A percentile compares a stretch with the other conserved stretches of the same genome.
Conservation (phyloP, 92 coral and sea anemone genomes). For the Anthopleura xanthogrammica region DNA sequence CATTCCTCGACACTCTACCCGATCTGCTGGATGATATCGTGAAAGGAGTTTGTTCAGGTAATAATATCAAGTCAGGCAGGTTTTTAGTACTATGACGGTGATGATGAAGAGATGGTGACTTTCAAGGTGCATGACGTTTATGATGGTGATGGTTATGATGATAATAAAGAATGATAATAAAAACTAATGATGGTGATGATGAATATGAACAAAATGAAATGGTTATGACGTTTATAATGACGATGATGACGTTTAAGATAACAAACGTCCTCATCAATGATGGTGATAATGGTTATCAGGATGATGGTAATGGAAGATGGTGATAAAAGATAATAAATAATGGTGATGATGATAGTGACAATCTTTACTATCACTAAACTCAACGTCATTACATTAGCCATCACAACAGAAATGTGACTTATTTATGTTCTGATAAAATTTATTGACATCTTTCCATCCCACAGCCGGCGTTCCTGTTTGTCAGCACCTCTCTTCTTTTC, state of each 20-base stretch:
- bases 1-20: conserved; percentile 82
- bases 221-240: neutral
- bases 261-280: neutral
- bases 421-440: neutral
- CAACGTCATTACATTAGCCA: too few relatives aligned
- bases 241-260: neutral
- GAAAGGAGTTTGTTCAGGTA: conserved; percentile 76
- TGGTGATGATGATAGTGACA: too few relatives aligned
- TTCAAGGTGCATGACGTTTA: neutral
- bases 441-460: neutral
- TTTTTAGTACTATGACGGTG: neutral
- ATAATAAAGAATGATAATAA: neutral
- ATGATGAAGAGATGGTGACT: neutral
- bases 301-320: too few relatives aligned
- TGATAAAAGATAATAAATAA: too few relatives aligned
- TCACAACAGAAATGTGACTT: neutral
- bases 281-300: neutral
- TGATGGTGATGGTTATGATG: neutral
- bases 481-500: too few relatives aligned
- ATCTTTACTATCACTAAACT: too few relatives aligned
- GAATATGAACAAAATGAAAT: neutral
- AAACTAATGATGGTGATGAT: neutral
- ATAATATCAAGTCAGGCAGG: neutral
- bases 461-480: neutral
- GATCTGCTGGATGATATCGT: conserved; percentile 74